Conservation (phyloP, 1,140 invertebrate species). For the Drosophila erecta region DNA sequence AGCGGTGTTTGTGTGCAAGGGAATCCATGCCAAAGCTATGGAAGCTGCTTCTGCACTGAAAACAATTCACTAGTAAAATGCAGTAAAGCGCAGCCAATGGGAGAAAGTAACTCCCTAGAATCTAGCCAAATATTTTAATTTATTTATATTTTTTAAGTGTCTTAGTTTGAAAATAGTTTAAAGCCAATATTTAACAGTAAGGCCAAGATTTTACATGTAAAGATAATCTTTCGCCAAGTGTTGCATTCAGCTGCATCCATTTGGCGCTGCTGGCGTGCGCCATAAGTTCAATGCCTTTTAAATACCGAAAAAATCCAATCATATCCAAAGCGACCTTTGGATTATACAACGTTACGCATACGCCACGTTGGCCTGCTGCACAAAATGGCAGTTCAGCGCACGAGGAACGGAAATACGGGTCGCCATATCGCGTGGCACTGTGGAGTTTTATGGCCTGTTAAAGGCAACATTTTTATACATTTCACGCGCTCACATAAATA, state of each 20-base stretch:
- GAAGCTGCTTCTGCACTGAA: slow-evolving; percentile 4
- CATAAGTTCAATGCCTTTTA: slow-evolving; percentile 62
- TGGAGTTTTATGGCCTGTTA: slow-evolving; percentile 63
- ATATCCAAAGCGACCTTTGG: slow-evolving; percentile 38
- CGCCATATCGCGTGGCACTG: slow-evolving; percentile 11
- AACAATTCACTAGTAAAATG: not conserved
- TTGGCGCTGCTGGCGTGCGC: slow-evolving; percentile 6
- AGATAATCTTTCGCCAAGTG: not conserved
- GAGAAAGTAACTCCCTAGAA: too few species aligned
- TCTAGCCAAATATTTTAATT: too few species aligned
- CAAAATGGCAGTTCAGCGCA: slow-evolving; percentile 26
- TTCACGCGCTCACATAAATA: slow-evolving; percentile 80
- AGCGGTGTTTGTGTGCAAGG: slow-evolving; percentile 42
- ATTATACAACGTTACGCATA: slow-evolving; percentile 65
- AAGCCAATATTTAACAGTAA: too few species aligned
- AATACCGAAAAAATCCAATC: slow-evolving; percentile 54
- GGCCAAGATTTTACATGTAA: not conserved
- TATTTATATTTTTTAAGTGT: too few species aligned
- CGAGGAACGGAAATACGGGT: slow-evolving; percentile 15
- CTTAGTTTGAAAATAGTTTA: too few species aligned
- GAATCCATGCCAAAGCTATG: slow-evolving; percentile 41
- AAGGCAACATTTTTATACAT: slow-evolving; percentile 74
- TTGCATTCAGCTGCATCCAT: not conserved
- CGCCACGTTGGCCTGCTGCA: slow-evolving; percentile 50
- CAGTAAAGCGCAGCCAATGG: too few species aligned